Conservation (phyloP, 2,113 vertebrate species). For the Vidua chalybeata region DNA sequence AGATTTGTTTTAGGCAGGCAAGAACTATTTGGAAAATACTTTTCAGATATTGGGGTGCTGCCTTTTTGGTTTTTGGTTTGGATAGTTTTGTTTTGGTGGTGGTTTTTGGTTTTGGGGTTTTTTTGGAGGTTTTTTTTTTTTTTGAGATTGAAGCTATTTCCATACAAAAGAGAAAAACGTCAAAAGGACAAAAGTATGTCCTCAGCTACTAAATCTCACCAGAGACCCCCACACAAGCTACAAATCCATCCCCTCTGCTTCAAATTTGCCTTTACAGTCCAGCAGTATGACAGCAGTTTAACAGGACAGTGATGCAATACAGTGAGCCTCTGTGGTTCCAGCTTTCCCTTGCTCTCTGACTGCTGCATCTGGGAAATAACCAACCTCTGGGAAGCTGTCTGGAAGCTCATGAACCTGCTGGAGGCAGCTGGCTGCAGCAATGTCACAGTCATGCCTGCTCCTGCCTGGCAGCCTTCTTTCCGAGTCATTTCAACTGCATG, state of each 20-base stretch:
- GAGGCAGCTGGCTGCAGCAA: background rate
- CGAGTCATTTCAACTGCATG: background rate
- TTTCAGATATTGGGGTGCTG: background rate
- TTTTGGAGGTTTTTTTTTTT: background rate
- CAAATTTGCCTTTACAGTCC: background rate
- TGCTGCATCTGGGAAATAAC: background rate
- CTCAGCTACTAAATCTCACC: background rate
- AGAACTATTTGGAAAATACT: background rate
- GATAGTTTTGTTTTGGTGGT: background rate
- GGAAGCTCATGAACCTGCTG: background rate
- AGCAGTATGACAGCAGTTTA: background rate
- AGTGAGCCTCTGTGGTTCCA: background rate
- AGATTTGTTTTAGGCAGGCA: background rate
- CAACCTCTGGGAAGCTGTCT: rapidly evolving
- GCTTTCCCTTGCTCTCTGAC: background rate
- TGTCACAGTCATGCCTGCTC: background rate
- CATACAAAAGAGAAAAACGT: background rate
- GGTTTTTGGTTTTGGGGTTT: no score
- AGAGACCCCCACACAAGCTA: background rate
- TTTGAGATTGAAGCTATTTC: background rate
- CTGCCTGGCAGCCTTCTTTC: background rate
- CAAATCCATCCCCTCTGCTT: rapidly evolving
- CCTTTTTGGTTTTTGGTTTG: rapidly evolving
- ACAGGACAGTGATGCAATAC: rapidly evolving
- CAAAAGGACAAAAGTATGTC: background rate